Evolutionary conservation across 2,113 vertebrate genomes (phyloP).

Genomic region (Orycteropus afer): DNA sequence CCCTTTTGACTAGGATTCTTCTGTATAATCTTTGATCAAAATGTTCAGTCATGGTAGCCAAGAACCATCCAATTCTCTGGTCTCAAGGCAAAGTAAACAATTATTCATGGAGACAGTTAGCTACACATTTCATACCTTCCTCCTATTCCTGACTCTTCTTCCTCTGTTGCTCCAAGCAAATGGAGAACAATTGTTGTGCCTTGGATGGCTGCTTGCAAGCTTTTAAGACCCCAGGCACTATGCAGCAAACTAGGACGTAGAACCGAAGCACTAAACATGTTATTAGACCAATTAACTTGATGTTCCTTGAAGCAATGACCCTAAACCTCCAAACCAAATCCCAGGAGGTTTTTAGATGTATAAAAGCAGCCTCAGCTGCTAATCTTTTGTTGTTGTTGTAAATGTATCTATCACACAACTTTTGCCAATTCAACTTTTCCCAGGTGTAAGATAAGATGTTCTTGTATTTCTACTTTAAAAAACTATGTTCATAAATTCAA

Average conservation of each 20-base stretch:
- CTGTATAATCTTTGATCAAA: neutral
- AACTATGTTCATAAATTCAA: neutral
- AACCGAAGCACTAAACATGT: no score
- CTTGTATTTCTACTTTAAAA: neutral
- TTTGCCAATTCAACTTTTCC: neutral
- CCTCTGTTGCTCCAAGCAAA: no score
- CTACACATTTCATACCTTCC: neutral
- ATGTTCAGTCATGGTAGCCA: neutral
- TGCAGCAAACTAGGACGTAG: neutral
- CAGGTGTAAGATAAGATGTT: neutral
- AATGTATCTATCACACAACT: neutral
- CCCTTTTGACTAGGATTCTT: neutral
- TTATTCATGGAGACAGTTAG: neutral
- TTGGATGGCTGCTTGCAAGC: neutral
- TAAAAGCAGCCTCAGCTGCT: neutral
- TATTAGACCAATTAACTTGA: neutral
- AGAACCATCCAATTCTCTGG: neutral
- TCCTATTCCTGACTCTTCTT: neutral
- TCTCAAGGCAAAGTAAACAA: neutral
- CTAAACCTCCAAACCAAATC: neutral
- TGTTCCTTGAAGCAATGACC: neutral
- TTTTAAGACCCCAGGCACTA: neutral
- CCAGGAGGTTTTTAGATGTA: neutral
- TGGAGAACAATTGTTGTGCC: no score
- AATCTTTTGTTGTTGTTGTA: neutral